phyloP scores from a whole-genome alignment of 2,888 invertebrate species.

The Rhyacophila evoluta region DNA sequence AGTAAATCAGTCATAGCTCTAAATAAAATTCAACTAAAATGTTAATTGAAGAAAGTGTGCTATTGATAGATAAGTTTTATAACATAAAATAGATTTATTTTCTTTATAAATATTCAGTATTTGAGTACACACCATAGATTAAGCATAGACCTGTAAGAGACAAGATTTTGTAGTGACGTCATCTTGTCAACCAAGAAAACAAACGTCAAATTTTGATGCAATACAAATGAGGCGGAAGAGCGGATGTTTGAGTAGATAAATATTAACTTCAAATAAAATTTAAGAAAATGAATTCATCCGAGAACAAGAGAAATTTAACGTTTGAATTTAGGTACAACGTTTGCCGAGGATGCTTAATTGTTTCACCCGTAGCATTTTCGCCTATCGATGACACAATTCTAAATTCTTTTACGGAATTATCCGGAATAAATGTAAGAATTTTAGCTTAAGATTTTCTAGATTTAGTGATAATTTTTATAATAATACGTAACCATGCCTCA shows the following conservation, averaged over 20 bases:
- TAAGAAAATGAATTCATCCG: not conserved
- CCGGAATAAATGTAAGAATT: conserved; percentile 7
- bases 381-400: not conserved
- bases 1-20: no score
- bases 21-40: no score
- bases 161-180: not conserved
- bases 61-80: no score
- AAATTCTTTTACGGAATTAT: conserved; percentile 12
- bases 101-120: no score
- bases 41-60: no score
- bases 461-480: no score
- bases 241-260: not conserved
- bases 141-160: no score
- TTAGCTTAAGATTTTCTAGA: not conserved
- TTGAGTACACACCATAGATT: no score
- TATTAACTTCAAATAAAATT: not conserved
- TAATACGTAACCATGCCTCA: no score
- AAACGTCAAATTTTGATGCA: not conserved
- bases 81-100: no score
- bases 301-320: not conserved
- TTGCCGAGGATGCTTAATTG: not conserved
- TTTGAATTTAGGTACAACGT: conserved; percentile 22
- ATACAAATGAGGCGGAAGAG: not conserved
- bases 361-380: not conserved
- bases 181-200: conserved; percentile 24